Evolutionary conservation across 2,888 invertebrate genomes (phyloP).

Genomic region (Pseudoips prasinana): DNA sequence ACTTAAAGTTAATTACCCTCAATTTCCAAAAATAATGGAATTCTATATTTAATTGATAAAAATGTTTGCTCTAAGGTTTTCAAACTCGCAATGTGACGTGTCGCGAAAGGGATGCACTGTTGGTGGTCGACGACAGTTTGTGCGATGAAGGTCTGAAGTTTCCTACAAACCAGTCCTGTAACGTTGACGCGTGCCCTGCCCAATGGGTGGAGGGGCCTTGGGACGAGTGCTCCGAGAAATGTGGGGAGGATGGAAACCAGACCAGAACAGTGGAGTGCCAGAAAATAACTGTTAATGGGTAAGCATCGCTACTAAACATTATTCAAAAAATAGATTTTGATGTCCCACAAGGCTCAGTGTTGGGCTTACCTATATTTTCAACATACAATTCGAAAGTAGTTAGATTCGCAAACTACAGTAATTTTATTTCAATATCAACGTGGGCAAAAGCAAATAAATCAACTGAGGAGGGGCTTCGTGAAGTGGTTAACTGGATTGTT

Average conservation of each 20-base stretch:
- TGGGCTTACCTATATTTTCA: no score
- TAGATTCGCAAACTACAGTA: no score
- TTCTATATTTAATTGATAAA: not conserved
- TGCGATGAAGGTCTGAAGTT: constrained; percentile 92
- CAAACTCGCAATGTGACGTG: constrained; percentile 91
- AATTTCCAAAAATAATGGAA: no score
- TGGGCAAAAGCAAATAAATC: no score
- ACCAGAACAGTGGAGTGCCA: constrained; percentile 90
- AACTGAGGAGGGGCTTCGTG: no score
- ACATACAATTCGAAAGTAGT: no score
- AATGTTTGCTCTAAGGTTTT: constrained; percentile 72
- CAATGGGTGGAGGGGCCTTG: constrained; percentile 90
- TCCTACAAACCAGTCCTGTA: constrained; percentile 86
- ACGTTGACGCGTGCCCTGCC: constrained; percentile 88
- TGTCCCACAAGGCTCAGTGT: no score
- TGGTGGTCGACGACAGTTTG: constrained; percentile 86
- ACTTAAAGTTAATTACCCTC: no score
- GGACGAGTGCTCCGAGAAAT: constrained; percentile 91
- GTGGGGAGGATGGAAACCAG: constrained; percentile 89
- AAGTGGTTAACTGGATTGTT: no score
- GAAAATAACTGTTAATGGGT: constrained; percentile 88
- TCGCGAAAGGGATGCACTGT: constrained; percentile 87
- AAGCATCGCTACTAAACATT: constrained; percentile 22
- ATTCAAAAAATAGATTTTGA: no score
- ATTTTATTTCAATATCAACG: no score